Conservation (phyloP, 2,797 vertebrate species). For the Trichosurus vulpecula region DNA sequence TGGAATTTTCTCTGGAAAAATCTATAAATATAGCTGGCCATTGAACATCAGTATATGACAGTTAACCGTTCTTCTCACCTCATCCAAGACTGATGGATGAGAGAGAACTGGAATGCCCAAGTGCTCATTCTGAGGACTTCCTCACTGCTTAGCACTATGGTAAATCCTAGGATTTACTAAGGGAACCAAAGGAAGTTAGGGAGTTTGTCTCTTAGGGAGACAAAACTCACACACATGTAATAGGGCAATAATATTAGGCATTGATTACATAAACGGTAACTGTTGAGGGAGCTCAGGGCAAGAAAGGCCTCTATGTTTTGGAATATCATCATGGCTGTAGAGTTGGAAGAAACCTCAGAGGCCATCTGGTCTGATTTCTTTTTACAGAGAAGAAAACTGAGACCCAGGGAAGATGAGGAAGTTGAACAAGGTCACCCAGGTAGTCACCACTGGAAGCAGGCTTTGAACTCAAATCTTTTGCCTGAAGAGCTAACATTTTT, state of each 20-base stretch:
- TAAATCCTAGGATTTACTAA: neutral
- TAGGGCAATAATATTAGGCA: neutral
- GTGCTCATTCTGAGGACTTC: conserved; percentile 8
- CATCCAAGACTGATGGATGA: neutral
- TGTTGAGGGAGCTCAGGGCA: neutral
- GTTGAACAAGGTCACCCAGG: neutral
- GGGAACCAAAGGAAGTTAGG: neutral
- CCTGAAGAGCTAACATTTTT: neutral
- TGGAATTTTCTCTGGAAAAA: neutral
- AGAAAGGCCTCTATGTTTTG: neutral
- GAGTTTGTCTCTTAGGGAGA: neutral
- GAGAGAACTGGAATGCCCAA: neutral
- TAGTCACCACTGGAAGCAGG: neutral
- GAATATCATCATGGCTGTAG: neutral
- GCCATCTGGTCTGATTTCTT: neutral
- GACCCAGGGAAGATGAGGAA: neutral
- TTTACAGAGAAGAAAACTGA: neutral
- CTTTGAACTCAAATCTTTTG: neutral
- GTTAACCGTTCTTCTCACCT: neutral
- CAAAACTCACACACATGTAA: neutral
- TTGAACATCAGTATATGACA: neutral
- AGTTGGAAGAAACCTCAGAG: neutral
- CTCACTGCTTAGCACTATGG: neutral
- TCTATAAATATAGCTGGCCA: neutral
- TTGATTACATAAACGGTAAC: neutral